Conservation (phyloP, 1,140 invertebrate genomes). For the Atta cephalotes region DNA sequence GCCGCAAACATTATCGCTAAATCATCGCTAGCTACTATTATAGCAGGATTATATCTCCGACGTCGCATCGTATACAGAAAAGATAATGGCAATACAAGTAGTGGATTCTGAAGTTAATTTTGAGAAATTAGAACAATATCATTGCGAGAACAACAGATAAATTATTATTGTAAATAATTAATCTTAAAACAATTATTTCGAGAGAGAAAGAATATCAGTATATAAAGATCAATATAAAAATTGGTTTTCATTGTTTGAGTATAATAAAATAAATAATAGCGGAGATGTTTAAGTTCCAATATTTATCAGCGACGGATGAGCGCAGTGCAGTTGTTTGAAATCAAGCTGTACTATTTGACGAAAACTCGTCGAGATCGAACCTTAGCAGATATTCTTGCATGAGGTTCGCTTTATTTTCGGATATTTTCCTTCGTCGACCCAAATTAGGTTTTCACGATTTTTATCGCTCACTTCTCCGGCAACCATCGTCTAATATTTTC, state of each 20-base stretch:
- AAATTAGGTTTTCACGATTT: constrained; percentile 72
- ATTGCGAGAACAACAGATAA: not conserved
- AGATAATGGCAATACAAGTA: constrained; percentile 4
- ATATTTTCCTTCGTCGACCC: constrained; percentile 24
- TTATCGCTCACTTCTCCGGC: constrained; percentile 68
- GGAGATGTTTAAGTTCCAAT: not conserved
- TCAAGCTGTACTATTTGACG: constrained; percentile 44
- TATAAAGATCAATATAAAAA: not conserved
- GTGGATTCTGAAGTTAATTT: constrained; percentile 23
- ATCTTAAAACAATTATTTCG: not conserved
- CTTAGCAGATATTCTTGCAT: constrained; percentile 34
- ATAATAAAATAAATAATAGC: not conserved
- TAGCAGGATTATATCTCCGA: constrained; percentile 34
- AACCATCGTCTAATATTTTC: constrained; percentile 69
- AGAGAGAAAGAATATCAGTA: not conserved
- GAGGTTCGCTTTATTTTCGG: constrained; percentile 68
- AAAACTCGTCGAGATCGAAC: not conserved
- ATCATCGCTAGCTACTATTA: constrained; percentile 40
- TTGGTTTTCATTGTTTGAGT: not conserved
- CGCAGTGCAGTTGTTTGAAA: constrained; percentile 44
- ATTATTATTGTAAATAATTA: not conserved
- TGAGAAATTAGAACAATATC: not conserved
- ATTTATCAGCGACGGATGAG: not conserved
- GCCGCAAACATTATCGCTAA: constrained; percentile 40
- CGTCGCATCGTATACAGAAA: not conserved